These are phyloP conservation scores for Carassius auratus DNA, from an alignment of 2,113 vertebrate species.

Conservation along the genomic window DNA sequence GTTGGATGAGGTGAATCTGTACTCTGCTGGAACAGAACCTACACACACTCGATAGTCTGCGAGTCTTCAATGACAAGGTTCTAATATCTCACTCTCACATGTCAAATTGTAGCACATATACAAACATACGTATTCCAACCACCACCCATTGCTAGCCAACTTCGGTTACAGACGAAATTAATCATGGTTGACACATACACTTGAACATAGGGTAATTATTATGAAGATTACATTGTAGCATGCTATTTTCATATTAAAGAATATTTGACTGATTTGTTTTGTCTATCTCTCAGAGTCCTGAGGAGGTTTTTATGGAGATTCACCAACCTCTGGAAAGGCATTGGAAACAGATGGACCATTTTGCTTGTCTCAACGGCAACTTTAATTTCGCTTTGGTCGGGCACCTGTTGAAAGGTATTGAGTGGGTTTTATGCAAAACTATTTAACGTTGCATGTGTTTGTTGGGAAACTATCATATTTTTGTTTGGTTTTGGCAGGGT, in stretches of 20 bases:
- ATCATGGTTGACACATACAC: neutral
- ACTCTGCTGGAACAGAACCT: slow-evolving; percentile 92
- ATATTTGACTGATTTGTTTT: neutral
- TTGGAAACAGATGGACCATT: slow-evolving; percentile 99
- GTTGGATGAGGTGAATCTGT: slow-evolving; percentile 94
- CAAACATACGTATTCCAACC: neutral
- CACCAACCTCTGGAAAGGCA: slow-evolving; percentile 94
- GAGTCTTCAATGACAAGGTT: slow-evolving; percentile 50
- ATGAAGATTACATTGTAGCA: no score
- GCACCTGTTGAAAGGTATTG: slow-evolving; percentile 92
- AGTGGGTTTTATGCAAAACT: neutral
- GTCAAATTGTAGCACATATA: neutral
- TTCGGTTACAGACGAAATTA: neutral
- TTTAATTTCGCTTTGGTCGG: slow-evolving; percentile 98
- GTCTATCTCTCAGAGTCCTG: slow-evolving; percentile 82
- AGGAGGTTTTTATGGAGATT: slow-evolving; percentile 97
- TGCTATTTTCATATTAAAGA: no score
- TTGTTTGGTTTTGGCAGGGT: slow-evolving; percentile 74
- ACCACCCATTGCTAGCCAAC: neutral
- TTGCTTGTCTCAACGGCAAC: slow-evolving; percentile 97
- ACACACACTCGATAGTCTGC: slow-evolving; percentile 43
- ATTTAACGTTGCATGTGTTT: neutral
- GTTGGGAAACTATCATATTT: neutral
- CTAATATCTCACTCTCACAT: neutral
- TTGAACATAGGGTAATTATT: neutral